These are phyloP conservation scores for Dermolepida albohirtum DNA, from an alignment of 2,888 invertebrate genomes.

Conservation along the genomic window DNA sequence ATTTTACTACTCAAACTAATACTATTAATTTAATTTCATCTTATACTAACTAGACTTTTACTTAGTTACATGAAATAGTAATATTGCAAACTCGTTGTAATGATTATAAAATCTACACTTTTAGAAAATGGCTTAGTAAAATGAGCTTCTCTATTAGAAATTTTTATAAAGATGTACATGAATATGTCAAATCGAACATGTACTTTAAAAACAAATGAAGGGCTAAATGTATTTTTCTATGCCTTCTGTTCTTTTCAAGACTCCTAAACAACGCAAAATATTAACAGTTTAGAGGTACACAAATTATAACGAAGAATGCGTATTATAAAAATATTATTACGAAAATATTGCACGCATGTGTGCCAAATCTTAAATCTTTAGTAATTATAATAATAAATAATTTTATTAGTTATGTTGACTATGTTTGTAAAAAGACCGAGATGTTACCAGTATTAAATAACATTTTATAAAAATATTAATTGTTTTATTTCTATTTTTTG, in stretches of 20 bases:
- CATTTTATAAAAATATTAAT: slow-evolving; percentile 35
- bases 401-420: slow-evolving; percentile 28
- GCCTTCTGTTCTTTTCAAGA: slow-evolving; percentile 44
- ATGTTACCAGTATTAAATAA: slow-evolving; percentile 41
- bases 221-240: slow-evolving; percentile 49
- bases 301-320: slow-evolving; percentile 11
- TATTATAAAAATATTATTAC: slow-evolving; percentile 37
- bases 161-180: slow-evolving; percentile 1
- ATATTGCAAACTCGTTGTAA: too few species aligned
- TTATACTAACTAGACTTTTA: too few species aligned
- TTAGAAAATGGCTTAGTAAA: neutral
- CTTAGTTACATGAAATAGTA: too few species aligned
- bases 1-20: too few species aligned
- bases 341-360: slow-evolving; percentile 15
- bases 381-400: slow-evolving; percentile 14
- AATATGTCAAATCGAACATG: neutral
- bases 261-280: slow-evolving; percentile 34
- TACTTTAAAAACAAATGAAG: slow-evolving; percentile 26
- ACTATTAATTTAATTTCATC: too few species aligned
- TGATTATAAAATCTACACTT: neutral
- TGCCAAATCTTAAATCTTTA: slow-evolving; percentile 26
- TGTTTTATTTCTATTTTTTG: slow-evolving; percentile 14
- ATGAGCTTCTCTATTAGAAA: neutral
- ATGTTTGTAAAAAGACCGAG: slow-evolving; percentile 30
- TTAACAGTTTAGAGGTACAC: slow-evolving; percentile 17